Conservation (phyloP, 2,113 vertebrate genomes). For the Noctilio leporinus region DNA sequence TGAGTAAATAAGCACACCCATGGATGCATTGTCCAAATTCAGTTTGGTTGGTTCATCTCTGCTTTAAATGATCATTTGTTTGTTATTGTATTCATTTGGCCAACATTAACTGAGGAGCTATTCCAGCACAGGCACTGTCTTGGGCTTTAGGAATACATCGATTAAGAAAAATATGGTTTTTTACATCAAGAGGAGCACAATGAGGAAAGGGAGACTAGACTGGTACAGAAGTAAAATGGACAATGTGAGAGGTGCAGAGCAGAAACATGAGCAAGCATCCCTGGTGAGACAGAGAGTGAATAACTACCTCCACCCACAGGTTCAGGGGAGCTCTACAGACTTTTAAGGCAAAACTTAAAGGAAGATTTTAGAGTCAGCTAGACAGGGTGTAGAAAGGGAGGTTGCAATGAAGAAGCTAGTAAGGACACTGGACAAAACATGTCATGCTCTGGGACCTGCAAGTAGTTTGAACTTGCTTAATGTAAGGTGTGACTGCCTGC, state of each 20-base stretch:
- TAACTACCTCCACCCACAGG: background rate
- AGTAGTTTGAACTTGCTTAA: background rate
- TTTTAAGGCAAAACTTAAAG: background rate
- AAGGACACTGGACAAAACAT: background rate
- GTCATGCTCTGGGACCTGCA: background rate
- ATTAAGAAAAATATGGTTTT: background rate
- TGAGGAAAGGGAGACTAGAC: background rate
- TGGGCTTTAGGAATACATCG: background rate
- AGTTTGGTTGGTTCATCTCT: conserved; percentile 26
- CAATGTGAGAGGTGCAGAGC: background rate
- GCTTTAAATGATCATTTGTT: conserved; percentile 24
- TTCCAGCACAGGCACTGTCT: background rate
- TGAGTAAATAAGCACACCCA: conserved; percentile 38
- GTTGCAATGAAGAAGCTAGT: background rate
- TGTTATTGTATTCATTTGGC: conserved; percentile 29
- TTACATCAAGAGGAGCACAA: background rate
- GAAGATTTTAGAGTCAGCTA: background rate
- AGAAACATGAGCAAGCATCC: background rate
- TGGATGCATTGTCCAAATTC: conserved; percentile 50
- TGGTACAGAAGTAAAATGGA: background rate
- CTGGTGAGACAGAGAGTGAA: too few relatives aligned
- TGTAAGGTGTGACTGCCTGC: background rate
- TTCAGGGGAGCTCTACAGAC: background rate
- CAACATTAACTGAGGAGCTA: background rate
- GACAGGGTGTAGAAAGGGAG: background rate